phyloP scores from a whole-genome alignment of 2,888 invertebrate species.

The Nezara viridula region DNA sequence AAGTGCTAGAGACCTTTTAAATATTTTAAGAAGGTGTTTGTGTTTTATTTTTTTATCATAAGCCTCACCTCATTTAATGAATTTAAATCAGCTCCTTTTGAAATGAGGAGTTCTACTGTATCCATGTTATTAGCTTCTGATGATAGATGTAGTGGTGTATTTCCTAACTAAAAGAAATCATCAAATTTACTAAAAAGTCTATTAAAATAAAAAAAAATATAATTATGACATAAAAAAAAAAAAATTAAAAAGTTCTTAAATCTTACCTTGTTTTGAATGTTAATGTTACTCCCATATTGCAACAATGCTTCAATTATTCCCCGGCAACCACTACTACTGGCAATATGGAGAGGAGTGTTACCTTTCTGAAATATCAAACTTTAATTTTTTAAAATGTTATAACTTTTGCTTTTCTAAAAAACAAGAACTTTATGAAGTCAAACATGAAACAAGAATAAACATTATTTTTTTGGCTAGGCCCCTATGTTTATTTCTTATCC shows the following conservation, averaged over 20 bases:
- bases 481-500: neutral
- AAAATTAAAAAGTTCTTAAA: slow-evolving; percentile 55
- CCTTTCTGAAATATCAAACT: slow-evolving; percentile 73
- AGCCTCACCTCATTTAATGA: slow-evolving; percentile 79
- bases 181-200: neutral
- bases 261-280: slow-evolving; percentile 78
- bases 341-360: slow-evolving; percentile 78
- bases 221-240: neutral
- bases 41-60: neutral
- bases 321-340: slow-evolving; percentile 78
- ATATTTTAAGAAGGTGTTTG: neutral
- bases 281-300: slow-evolving; percentile 76
- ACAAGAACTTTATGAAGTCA: neutral
- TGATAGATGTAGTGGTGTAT: slow-evolving; percentile 70
- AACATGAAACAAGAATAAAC: neutral
- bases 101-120: slow-evolving; percentile 78
- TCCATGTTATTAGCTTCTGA: slow-evolving; percentile 72
- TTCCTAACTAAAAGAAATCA: slow-evolving; percentile 68
- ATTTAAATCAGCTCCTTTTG: slow-evolving; percentile 80
- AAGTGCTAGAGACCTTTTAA: neutral
- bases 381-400: neutral
- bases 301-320: slow-evolving; percentile 79
- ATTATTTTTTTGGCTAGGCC: neutral
- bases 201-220: neutral
- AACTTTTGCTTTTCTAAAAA: neutral